Conservation (phyloP, 2,888 invertebrate genomes). For the Caenorhabditis parvicauda region DNA sequence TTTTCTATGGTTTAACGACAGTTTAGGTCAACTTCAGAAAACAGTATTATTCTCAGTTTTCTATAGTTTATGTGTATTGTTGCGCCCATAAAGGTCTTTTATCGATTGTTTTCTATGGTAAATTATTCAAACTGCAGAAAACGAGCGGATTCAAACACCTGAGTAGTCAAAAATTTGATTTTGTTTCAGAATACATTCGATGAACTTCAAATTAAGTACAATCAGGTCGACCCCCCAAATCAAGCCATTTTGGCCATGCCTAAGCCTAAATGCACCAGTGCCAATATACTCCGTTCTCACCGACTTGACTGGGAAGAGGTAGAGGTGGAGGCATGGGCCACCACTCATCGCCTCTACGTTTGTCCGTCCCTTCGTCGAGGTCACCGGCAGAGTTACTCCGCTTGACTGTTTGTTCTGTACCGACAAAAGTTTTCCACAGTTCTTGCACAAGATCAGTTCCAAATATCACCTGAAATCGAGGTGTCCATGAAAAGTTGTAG, state of each 20-base stretch:
- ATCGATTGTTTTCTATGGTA: too few relatives aligned
- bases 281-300: neutral
- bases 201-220: neutral
- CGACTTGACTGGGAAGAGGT: slow-evolving; percentile 4
- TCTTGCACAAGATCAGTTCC: slow-evolving; percentile 59
- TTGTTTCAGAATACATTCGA: neutral
- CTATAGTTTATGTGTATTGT: too few relatives aligned
- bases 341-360: neutral
- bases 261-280: too few relatives aligned
- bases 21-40: too few relatives aligned
- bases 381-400: slow-evolving; percentile 49
- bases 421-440: slow-evolving; percentile 52
- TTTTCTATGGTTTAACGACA: too few relatives aligned
- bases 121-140: too few relatives aligned
- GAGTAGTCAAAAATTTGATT: neutral
- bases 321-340: slow-evolving; percentile 25
- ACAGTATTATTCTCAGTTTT: too few relatives aligned
- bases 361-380: slow-evolving; percentile 10
- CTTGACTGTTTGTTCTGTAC: slow-evolving; percentile 46
- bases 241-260: too few relatives aligned
- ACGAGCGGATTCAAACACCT: too few relatives aligned
- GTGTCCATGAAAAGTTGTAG: neutral
- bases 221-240: too few relatives aligned
- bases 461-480: slow-evolving; percentile 54
- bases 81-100: too few relatives aligned